Evolutionary conservation across 2,113 vertebrate genomes (phyloP), one percentile per base, ranked within the genome.

Genomic region (Periophthalmus modestus): DNA sequence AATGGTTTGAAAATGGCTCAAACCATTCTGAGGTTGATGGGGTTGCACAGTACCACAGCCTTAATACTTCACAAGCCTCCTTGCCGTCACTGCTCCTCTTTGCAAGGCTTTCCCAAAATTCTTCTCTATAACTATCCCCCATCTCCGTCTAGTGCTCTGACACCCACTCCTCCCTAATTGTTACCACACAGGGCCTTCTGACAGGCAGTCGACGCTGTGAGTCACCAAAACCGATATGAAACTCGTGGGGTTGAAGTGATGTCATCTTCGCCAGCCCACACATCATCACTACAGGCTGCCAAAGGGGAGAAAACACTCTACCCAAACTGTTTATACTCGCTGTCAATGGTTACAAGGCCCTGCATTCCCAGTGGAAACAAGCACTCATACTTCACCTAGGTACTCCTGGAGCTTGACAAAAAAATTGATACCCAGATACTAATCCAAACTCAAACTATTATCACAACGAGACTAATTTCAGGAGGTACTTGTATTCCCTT

Each of bases 151-250:
- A 43, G 69, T 71, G 68, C 75, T 61, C 81, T 72, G 87, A 86
- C 85, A 83, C 80, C 77, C 77, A 19, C 87, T 84, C 82, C 83
- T 87, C 83, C 88, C 73, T 88, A 86, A 85, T 88, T 84, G 80
- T 86, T 86, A 85, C 80, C 78, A 80, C 83, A 78, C 83, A 76
- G 82, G 81, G 79, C 81, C 82, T 79, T 85, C 77, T 88, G 82
- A 85, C 87, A 89, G 84, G 59, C 85, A 81, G 84, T 74, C 75
- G 83, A 89, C 80, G 87, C 82, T 36, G 77, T 89, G 87, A 89
- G 79, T 92, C 87, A 88, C 88, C 80, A 19, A 74, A 55, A 72
- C 75, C 70, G 77, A 58, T 66, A 57, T 76, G 66, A 75, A 72
- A 68, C 77, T 69, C 3, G 66, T 55, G 33, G 74, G 68, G 72